Evolutionary conservation across 2,797 vertebrate genomes (phyloP).

Genomic region (Todus mexicanus): DNA sequence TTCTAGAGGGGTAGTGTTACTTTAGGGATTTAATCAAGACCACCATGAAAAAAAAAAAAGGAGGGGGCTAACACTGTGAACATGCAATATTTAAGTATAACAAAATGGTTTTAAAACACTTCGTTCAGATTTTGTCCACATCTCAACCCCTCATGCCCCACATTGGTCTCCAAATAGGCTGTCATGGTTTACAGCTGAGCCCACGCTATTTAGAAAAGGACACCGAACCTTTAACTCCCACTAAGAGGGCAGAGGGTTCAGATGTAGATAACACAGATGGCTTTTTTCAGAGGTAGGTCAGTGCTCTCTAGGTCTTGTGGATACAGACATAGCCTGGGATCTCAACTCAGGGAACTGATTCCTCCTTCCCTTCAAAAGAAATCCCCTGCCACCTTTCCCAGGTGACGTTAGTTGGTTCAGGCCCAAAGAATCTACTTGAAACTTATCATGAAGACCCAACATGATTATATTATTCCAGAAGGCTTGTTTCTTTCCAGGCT

Average conservation of each 20-base stretch:
- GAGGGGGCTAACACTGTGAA: no score
- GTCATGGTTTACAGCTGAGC: no score
- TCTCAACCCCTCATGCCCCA: no score
- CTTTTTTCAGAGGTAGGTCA: neutral
- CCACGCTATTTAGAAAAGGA: neutral
- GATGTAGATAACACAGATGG: neutral
- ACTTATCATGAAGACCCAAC: neutral
- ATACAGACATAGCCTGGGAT: neutral
- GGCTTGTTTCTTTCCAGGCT: neutral
- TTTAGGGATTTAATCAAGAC: no score
- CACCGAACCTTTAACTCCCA: neutral
- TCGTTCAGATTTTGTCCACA: no score
- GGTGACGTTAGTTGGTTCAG: neutral
- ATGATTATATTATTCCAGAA: neutral
- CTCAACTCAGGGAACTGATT: neutral
- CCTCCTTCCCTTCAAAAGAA: neutral
- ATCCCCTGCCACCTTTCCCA: neutral
- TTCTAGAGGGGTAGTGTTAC: no score
- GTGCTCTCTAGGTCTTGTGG: neutral
- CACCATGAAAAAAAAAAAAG: no score
- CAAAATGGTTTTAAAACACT: no score
- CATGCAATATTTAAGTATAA: no score
- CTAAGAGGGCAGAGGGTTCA: neutral
- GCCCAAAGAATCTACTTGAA: neutral
- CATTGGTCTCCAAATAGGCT: no score